Conservation (phyloP, 2,113 vertebrate genomes). For the Alligator sinensis region DNA sequence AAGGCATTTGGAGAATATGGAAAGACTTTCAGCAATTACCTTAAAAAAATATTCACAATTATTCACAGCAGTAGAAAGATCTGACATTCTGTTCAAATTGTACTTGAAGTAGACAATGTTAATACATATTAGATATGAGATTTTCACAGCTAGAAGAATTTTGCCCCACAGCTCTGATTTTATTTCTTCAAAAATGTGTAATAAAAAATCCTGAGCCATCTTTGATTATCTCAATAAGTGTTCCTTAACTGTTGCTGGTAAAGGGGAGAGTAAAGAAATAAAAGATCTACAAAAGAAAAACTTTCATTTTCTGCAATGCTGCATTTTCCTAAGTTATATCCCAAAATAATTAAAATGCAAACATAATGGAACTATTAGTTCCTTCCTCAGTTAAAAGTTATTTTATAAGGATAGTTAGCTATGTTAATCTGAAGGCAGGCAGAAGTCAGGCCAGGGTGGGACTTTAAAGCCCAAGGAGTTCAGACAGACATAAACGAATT, state of each 20-base stretch:
- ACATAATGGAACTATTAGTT: fast-evolving
- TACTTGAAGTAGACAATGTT: background rate
- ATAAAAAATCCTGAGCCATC: background rate
- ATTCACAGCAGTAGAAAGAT: background rate
- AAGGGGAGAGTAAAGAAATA: fast-evolving
- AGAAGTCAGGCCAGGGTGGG: no score
- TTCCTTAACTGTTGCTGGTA: fast-evolving
- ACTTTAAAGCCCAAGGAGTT: no score
- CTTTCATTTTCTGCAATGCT: background rate
- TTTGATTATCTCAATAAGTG: background rate
- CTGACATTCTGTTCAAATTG: background rate
- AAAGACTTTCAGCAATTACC: conserved; percentile 92
- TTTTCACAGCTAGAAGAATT: background rate
- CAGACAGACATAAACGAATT: no score
- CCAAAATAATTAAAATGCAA: background rate
- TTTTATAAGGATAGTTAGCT: no score
- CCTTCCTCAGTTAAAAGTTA: background rate
- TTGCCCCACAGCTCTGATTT: background rate
- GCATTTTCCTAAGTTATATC: background rate
- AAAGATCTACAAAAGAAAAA: background rate
- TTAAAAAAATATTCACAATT: conserved; percentile 49
- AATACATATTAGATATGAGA: background rate
- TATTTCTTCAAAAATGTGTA: background rate
- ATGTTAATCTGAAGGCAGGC: no score
- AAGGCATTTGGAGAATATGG: conserved; percentile 88